These are phyloP conservation scores for Agriopis aurantiaria DNA, from an alignment of 2,888 invertebrate genomes.

Conservation along the genomic window DNA sequence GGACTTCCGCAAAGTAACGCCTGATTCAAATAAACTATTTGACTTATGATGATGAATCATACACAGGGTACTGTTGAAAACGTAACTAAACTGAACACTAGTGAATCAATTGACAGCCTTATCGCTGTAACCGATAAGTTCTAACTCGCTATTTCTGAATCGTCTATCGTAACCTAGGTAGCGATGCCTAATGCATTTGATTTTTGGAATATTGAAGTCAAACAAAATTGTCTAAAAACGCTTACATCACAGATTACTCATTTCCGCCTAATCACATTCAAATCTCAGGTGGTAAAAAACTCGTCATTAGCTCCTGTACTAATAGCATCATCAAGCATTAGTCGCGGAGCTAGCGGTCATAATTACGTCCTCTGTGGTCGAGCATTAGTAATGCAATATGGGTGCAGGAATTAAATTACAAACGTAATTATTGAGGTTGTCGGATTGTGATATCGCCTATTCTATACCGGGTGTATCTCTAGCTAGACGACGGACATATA, in stretches of 20 bases:
- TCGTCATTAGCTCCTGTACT: constrained; percentile 53
- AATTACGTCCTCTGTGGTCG: constrained; percentile 50
- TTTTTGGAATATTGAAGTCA: not conserved
- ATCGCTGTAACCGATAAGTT: no score
- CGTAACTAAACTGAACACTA: no score
- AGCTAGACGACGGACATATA: no score
- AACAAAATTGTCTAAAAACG: not conserved
- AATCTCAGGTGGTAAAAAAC: constrained; percentile 45
- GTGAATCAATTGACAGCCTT: no score
- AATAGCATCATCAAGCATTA: constrained; percentile 71
- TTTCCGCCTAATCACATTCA: constrained; percentile 40
- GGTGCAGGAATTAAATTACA: constrained; percentile 14
- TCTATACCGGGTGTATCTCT: not conserved
- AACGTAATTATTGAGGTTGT: not conserved
- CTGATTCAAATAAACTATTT: no score
- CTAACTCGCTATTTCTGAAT: no score
- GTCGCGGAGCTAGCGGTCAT: constrained; percentile 58
- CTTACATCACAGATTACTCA: constrained; percentile 26
- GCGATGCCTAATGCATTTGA: not conserved
- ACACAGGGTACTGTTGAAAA: no score
- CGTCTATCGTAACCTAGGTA: not conserved
- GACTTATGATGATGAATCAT: no score
- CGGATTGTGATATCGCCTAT: not conserved
- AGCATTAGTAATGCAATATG: constrained; percentile 52
- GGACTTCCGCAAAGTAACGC: no score